Evolutionary conservation across 2,797 vertebrate genomes (phyloP).

Genomic region (Loriculus beryllinus): DNA sequence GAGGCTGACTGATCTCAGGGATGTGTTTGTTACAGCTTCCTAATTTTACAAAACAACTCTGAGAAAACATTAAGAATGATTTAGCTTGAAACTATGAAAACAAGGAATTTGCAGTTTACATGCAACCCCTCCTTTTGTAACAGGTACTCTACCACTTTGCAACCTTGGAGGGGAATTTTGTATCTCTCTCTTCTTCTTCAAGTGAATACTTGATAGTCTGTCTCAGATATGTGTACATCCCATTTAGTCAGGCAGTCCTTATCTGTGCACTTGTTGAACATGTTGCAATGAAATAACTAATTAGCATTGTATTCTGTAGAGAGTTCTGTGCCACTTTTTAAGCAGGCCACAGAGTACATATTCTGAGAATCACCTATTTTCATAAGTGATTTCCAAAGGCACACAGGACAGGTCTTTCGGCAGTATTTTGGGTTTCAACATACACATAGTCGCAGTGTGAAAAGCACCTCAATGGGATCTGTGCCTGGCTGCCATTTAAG

Average conservation of each 20-base stretch:
- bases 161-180: neutral
- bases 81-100: neutral
- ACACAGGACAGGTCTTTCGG: neutral
- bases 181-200: neutral
- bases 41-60: slow-evolving; percentile 16
- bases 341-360: slow-evolving; percentile 17
- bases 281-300: slow-evolving; percentile 38
- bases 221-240: neutral
- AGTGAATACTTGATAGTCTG: neutral
- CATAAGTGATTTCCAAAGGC: neutral
- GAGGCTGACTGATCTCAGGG: neutral
- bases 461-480: neutral
- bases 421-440: neutral
- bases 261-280: slow-evolving; percentile 8
- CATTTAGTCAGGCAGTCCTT: neutral
- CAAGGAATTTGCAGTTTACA: neutral
- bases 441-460: neutral
- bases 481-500: neutral
- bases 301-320: slow-evolving; percentile 30
- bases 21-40: slow-evolving; percentile 4
- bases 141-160: neutral
- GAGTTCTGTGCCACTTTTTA: slow-evolving; percentile 54
- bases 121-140: neutral
- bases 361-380: slow-evolving; percentile 22
- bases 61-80: neutral